Evolutionary conservation across 2,888 invertebrate species (phyloP).

Genomic region (Sipunculus nudus): DNA sequence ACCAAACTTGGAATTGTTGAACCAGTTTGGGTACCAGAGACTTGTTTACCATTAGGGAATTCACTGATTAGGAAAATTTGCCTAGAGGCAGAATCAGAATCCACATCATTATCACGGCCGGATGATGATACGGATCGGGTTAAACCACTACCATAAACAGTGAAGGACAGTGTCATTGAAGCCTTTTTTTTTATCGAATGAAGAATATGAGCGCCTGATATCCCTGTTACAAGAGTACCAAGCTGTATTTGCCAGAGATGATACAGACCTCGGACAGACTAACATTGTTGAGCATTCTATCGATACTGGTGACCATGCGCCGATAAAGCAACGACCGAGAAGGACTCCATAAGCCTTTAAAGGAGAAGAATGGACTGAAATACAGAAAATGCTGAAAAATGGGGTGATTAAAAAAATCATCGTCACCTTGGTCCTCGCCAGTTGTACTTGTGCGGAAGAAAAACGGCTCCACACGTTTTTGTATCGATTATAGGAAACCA

Average conservation of each 20-base stretch:
- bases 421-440: slow-evolving; percentile 8
- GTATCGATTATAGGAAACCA: slow-evolving; percentile 15
- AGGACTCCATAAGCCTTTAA: not conserved
- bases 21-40: too few relatives aligned
- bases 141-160: too few relatives aligned
- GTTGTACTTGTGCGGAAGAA: slow-evolving; percentile 15
- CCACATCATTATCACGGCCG: too few relatives aligned
- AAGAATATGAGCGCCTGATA: not conserved
- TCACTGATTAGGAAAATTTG: not conserved
- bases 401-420: slow-evolving; percentile 1
- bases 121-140: too few relatives aligned
- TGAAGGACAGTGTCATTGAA: too few relatives aligned
- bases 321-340: slow-evolving; percentile 9
- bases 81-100: not conserved
- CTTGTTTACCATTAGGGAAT: not conserved
- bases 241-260: slow-evolving; percentile 1
- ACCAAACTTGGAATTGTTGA: not conserved
- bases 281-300: slow-evolving; percentile 2
- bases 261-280: slow-evolving; percentile 1
- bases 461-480: slow-evolving; percentile 3
- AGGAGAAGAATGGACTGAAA: not conserved
- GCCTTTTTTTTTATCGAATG: too few relatives aligned
- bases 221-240: not conserved
- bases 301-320: slow-evolving; percentile 7
- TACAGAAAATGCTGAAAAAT: not conserved